phyloP scores from a whole-genome alignment of 1,140 invertebrate species.

The Bombyx mandarina region DNA sequence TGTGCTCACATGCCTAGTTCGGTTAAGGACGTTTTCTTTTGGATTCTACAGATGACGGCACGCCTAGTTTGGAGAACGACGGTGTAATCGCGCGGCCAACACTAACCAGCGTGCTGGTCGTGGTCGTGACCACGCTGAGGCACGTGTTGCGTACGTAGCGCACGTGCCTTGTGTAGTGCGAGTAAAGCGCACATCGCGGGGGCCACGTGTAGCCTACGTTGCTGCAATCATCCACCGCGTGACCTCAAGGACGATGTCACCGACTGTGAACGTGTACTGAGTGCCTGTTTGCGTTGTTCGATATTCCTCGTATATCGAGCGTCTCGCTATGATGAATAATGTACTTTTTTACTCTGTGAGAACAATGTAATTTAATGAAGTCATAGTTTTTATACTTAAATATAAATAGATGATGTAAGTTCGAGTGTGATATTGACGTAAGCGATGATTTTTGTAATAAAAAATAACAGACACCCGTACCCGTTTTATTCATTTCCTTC shows the following conservation, averaged over 20 bases:
- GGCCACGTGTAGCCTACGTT: too few relatives aligned
- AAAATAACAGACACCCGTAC: constrained; percentile 33
- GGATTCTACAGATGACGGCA: constrained; percentile 25
- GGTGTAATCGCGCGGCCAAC: too few relatives aligned
- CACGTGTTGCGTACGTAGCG: neutral
- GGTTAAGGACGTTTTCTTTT: constrained; percentile 4
- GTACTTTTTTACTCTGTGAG: constrained; percentile 57
- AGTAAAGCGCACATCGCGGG: too few relatives aligned
- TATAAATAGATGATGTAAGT: constrained; percentile 70
- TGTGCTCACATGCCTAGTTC: constrained; percentile 9
- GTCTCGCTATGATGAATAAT: constrained; percentile 56
- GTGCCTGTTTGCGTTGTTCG: constrained; percentile 50
- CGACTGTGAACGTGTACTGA: constrained; percentile 55
- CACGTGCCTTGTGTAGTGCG: constrained; percentile 1
- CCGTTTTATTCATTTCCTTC: too few relatives aligned
- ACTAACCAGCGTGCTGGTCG: constrained; percentile 7
- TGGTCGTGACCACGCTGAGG: constrained; percentile 11
- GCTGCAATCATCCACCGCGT: neutral
- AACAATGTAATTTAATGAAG: constrained; percentile 68
- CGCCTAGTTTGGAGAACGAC: too few relatives aligned
- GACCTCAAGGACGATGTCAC: constrained; percentile 19
- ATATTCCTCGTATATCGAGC: constrained; percentile 65
- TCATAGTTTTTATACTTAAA: constrained; percentile 70
- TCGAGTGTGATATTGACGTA: constrained; percentile 69
- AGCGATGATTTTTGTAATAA: constrained; percentile 65